These are phyloP conservation scores for Ataeniobius toweri DNA, from an alignment of 2,797 vertebrate species.

Conservation along the genomic window DNA sequence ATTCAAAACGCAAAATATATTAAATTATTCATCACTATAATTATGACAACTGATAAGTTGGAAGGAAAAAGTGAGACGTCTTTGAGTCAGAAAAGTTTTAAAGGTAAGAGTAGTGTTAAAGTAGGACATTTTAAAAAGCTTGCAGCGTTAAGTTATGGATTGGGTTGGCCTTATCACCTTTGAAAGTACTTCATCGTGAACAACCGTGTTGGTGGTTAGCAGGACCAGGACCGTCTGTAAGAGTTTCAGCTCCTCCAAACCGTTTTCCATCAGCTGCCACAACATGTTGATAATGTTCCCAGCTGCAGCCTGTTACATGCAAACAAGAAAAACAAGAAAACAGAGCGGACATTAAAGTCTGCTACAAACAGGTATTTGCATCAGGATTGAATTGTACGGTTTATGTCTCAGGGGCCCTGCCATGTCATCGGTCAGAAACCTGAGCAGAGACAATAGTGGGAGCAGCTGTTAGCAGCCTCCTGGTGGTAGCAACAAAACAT, in stretches of 20 bases:
- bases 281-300: constrained; percentile 99
- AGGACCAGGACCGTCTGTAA: constrained; percentile 97
- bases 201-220: constrained; percentile 96
- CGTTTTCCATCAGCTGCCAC: constrained; percentile 99
- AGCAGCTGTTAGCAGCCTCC: constrained; percentile 45
- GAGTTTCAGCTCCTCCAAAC: constrained; percentile 96
- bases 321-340: neutral
- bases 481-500: constrained; percentile 9
- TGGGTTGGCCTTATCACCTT: constrained; percentile 57
- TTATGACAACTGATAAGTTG: neutral
- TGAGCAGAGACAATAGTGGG: constrained; percentile 5
- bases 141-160: neutral
- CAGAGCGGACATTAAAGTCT: neutral
- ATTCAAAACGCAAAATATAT: neutral
- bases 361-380: neutral
- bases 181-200: constrained; percentile 87
- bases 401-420: neutral
- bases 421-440: neutral
- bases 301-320: constrained; percentile 86
- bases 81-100: neutral
- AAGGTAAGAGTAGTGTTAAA: neutral
- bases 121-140: neutral
- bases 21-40: neutral
- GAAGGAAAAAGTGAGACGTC: neutral
- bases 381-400: neutral